A percentile compares a stretch with the other conserved stretches of the same genome.
These are phyloP conservation scores for Corella eumyota DNA, from an alignment of 23 tunicate species.

Conservation along the genomic window DNA sequence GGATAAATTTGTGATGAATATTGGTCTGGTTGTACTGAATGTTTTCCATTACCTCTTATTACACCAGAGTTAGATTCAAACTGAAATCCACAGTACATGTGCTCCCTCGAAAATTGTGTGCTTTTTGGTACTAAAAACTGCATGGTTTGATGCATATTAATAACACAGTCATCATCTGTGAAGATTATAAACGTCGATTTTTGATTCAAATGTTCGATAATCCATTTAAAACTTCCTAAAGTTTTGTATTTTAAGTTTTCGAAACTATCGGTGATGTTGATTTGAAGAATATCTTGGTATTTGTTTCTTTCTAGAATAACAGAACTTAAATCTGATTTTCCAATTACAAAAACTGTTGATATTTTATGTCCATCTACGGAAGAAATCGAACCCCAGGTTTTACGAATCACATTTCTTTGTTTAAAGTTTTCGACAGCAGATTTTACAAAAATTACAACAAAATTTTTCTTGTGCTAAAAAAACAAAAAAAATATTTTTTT, in stretches of 20 bases:
- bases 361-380: conserved; percentile 8
- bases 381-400: conserved; percentile 45
- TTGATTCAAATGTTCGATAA: not conserved
- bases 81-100: conserved; percentile 56
- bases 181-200: conserved; percentile 23
- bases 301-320: conserved; percentile 19
- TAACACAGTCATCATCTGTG: conserved; percentile 68
- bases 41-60: conserved; percentile 23
- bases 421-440: conserved; percentile 22
- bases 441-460: conserved; percentile 32
- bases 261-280: conserved; percentile 13
- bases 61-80: conserved; percentile 32
- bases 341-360: conserved; percentile 29
- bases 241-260: conserved; percentile 25
- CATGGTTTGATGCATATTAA: conserved; percentile 21
- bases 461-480: not conserved
- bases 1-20: conserved; percentile 41
- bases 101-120: not conserved
- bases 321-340: not conserved
- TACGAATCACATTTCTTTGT: conserved; percentile 32
- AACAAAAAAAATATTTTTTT: no score
- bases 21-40: conserved; percentile 14
- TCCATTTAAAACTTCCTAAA: conserved; percentile 25
- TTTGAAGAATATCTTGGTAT: conserved; percentile 40
- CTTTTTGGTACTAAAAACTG: conserved; percentile 8